A percentile compares a stretch with the other conserved stretches of the same genome.
Evolutionary conservation across 2,113 vertebrate species (phyloP).

Genomic region (Caranx melampygus): DNA sequence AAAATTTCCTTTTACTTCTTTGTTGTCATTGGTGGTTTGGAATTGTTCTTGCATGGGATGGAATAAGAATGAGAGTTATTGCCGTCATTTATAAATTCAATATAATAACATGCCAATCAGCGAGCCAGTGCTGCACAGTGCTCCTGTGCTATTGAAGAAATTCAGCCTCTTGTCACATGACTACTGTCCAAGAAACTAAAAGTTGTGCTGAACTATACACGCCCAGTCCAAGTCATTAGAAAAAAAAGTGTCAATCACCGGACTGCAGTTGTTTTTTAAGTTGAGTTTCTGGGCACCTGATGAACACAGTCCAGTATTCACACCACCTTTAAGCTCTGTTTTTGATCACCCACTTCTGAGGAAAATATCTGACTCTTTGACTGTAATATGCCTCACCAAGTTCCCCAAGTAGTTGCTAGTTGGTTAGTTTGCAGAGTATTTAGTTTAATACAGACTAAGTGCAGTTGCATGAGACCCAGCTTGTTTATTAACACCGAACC

Average conservation of each 20-base stretch:
- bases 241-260: too few species aligned
- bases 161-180: too few species aligned
- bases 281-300: too few species aligned
- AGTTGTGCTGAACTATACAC: neutral
- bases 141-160: neutral
- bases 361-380: neutral
- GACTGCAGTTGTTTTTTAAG: too few species aligned
- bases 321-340: neutral
- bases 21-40: conserved; percentile 19
- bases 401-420: neutral
- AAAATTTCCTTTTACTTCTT: conserved; percentile 12
- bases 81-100: neutral
- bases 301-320: too few species aligned
- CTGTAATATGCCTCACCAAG: neutral
- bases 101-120: conserved; percentile 1
- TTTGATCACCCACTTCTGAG: neutral
- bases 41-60: conserved; percentile 20
- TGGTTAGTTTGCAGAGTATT: neutral
- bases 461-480: too few species aligned
- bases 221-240: too few species aligned
- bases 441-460: too few species aligned
- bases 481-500: too few species aligned
- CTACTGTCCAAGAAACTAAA: too few species aligned
- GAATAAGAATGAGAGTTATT: conserved; percentile 14
- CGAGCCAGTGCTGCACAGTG: neutral